Percentiles rank a stretch among this genome's conserved stretches.
phyloP scores from a whole-genome alignment of 1,140 invertebrate genomes.

The Eupeodes corollae region DNA sequence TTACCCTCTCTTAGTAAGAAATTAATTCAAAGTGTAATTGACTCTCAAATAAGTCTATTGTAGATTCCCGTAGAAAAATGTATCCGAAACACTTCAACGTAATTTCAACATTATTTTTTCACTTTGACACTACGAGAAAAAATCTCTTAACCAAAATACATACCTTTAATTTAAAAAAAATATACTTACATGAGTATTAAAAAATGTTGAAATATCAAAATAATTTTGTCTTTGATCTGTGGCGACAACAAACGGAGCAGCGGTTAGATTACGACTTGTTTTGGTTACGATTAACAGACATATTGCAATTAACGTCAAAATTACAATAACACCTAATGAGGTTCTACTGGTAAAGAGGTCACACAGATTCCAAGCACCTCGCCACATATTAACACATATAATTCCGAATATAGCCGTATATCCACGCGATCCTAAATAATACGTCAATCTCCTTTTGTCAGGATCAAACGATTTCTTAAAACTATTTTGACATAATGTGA shows the following conservation, averaged over 20 bases:
- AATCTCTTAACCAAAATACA: too few species aligned
- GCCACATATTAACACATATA: conserved; percentile 73
- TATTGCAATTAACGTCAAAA: conserved; percentile 50
- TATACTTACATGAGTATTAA: conserved; percentile 53
- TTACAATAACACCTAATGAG: conserved; percentile 43
- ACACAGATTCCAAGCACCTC: conserved; percentile 65
- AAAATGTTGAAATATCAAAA: conserved; percentile 74
- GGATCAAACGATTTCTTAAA: conserved; percentile 51
- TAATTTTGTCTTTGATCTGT: conserved; percentile 62
- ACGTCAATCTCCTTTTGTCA: conserved; percentile 52
- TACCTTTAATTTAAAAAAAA: too few species aligned
- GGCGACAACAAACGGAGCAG: conserved; percentile 64
- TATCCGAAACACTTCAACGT: too few species aligned
- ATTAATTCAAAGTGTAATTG: too few species aligned
- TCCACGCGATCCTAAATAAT: conserved; percentile 56
- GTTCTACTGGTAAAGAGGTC: conserved; percentile 56
- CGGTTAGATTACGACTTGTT: conserved; percentile 64
- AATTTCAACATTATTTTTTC: too few species aligned
- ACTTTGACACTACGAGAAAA: too few species aligned
- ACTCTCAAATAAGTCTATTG: too few species aligned
- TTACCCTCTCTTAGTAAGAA: too few species aligned
- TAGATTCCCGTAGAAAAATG: too few species aligned
- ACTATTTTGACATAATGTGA: conserved; percentile 53
- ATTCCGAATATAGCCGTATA: conserved; percentile 66
- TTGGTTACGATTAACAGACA: conserved; percentile 52